Evolutionary conservation across 2,797 vertebrate genomes (phyloP).

Genomic region (Rhyacichthys aspro): DNA sequence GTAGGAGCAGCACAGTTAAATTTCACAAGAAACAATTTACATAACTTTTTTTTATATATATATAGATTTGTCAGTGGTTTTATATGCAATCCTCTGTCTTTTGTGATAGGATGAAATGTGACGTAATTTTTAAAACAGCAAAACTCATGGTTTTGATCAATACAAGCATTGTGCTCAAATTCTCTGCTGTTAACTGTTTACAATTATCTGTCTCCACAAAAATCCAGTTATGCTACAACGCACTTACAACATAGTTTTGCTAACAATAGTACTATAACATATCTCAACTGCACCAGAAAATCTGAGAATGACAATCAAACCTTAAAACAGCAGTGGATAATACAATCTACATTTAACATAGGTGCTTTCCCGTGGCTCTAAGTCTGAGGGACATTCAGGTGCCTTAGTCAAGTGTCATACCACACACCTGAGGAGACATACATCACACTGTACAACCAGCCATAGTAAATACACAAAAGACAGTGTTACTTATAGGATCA

Average conservation of each 20-base stretch:
- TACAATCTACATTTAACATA: constrained; percentile 50
- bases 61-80: constrained; percentile 61
- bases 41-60: constrained; percentile 63
- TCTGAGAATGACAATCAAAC: constrained; percentile 70
- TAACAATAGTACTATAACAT: constrained; percentile 13
- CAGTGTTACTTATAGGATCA: constrained; percentile 23
- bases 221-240: constrained; percentile 16
- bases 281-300: constrained; percentile 39
- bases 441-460: constrained; percentile 60
- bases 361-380: constrained; percentile 67
- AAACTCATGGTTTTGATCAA: constrained; percentile 23
- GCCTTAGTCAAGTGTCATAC: constrained; percentile 68
- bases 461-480: constrained; percentile 53
- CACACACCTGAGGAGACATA: constrained; percentile 45
- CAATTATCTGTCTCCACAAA: constrained; percentile 30
- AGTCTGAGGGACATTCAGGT: constrained; percentile 64
- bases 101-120: constrained; percentile 59
- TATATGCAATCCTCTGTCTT: constrained; percentile 59
- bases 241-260: constrained; percentile 19
- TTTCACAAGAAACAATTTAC: constrained; percentile 57
- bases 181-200: constrained; percentile 23
- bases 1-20: constrained; percentile 44
- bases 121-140: constrained; percentile 44
- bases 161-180: constrained; percentile 29
- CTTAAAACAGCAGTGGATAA: constrained; percentile 48